phyloP scores from a whole-genome alignment of 2,113 vertebrate genomes.

The Hippopotamus amphibius region DNA sequence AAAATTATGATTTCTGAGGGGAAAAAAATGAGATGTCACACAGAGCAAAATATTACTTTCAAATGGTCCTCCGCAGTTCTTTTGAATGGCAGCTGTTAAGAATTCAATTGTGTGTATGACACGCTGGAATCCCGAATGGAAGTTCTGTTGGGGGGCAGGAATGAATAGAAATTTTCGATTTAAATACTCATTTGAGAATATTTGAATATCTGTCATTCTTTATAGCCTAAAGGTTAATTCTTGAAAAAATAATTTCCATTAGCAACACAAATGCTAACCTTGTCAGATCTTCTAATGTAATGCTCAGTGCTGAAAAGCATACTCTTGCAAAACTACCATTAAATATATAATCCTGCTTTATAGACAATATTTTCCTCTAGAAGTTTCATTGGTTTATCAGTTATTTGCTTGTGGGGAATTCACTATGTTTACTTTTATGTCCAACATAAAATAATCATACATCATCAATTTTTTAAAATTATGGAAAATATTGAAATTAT shows the following conservation, averaged over 20 bases:
- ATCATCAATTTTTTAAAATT: background rate
- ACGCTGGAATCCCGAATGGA: conserved; percentile 82
- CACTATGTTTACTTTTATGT: background rate
- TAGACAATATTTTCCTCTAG: conserved; percentile 69
- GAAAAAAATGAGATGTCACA: conserved; percentile 93
- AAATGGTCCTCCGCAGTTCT: conserved; percentile 88
- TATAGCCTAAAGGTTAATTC: conserved; percentile 88
- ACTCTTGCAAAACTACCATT: conserved; percentile 70
- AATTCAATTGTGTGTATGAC: conserved; percentile 88
- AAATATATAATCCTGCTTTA: conserved; percentile 76
- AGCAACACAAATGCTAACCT: conserved; percentile 88
- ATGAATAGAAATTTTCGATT: conserved; percentile 87
- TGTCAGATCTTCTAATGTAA: conserved; percentile 88
- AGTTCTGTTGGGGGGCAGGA: conserved; percentile 84
- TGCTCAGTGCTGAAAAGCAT: conserved; percentile 77
- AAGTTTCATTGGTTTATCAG: conserved; percentile 70
- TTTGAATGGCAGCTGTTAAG: conserved; percentile 90
- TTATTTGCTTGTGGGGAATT: conserved; percentile 66
- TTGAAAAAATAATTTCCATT: conserved; percentile 90
- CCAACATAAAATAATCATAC: background rate
- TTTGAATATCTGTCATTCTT: conserved; percentile 89
- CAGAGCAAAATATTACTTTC: conserved; percentile 94
- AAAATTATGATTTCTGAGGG: conserved; percentile 93
- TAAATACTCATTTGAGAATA: conserved; percentile 87
- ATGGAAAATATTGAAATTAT: background rate